These are phyloP conservation scores for Tineola bisselliella DNA, from an alignment of 2,888 invertebrate genomes.

Conservation along the genomic window DNA sequence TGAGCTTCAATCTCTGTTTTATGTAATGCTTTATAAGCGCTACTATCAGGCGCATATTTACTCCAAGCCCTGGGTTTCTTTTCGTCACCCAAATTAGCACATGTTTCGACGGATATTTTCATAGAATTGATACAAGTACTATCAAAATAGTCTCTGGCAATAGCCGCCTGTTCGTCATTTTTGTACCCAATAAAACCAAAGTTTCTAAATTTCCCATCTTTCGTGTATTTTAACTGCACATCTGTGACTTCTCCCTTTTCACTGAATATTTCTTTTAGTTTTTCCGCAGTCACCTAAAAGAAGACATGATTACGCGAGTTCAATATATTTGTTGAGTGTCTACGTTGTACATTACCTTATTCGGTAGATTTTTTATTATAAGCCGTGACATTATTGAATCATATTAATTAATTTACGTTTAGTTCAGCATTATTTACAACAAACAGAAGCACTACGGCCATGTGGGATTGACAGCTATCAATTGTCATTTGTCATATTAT, in stretches of 20 bases:
- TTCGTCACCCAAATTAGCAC: conserved; percentile 73
- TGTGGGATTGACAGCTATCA: neutral
- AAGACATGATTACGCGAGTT: neutral
- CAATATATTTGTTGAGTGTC: too few relatives aligned
- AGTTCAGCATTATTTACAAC: neutral
- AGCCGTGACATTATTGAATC: conserved; percentile 77
- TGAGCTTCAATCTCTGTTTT: conserved; percentile 35
- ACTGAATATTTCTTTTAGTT: conserved; percentile 79
- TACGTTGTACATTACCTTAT: conserved; percentile 75
- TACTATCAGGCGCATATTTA: conserved; percentile 85
- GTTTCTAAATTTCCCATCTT: conserved; percentile 89
- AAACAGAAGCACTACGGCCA: too few relatives aligned
- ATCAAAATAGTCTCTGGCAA: conserved; percentile 82
- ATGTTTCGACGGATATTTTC: conserved; percentile 81
- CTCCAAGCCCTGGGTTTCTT: conserved; percentile 93
- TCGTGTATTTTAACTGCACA: conserved; percentile 90
- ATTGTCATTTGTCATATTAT: too few relatives aligned
- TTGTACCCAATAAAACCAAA: conserved; percentile 95
- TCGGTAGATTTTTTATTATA: conserved; percentile 91
- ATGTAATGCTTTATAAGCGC: conserved; percentile 68
- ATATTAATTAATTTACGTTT: neutral
- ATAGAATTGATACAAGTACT: conserved; percentile 86
- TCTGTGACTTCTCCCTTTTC: conserved; percentile 90
- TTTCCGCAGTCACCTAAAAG: conserved; percentile 79
- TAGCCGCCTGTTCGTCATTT: conserved; percentile 78